Evolutionary conservation across 2,888 invertebrate genomes (phyloP).

Genomic region (Cheilosia grossa): DNA sequence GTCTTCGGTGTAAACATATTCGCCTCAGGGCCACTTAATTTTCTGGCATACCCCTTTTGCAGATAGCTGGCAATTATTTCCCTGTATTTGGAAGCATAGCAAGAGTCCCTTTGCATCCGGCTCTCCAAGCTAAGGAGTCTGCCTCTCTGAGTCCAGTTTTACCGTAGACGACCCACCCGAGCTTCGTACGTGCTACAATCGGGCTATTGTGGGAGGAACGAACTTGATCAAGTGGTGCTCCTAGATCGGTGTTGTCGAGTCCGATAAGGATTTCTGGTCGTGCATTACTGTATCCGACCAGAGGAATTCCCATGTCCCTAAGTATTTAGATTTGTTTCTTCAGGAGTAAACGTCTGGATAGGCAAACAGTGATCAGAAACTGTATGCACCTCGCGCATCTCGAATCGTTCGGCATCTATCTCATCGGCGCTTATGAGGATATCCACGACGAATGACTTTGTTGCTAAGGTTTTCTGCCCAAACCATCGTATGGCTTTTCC

Average conservation of each 20-base stretch:
- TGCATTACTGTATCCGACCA: conserved; percentile 17
- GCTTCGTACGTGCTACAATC: conserved; percentile 31
- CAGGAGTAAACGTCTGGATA: background rate
- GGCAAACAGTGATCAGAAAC: conserved; percentile 1
- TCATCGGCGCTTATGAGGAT: too few relatives aligned
- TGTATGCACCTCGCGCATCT: too few relatives aligned
- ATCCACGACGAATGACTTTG: too few relatives aligned
- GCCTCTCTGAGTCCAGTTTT: background rate
- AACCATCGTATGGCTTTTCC: too few relatives aligned
- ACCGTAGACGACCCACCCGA: conserved; percentile 35
- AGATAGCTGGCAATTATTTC: conserved; percentile 46
- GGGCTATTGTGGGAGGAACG: conserved; percentile 17
- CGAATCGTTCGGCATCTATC: too few relatives aligned
- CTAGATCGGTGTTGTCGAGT: conserved; percentile 39
- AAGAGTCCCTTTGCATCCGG: conserved; percentile 46
- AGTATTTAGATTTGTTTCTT: background rate
- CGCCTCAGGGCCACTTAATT: conserved; percentile 31
- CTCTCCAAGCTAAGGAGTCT: conserved; percentile 42
- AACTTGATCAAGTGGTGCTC: conserved; percentile 16
- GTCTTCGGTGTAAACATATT: conserved; percentile 42
- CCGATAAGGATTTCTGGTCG: conserved; percentile 43
- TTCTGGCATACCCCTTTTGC: conserved; percentile 49
- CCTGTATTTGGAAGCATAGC: conserved; percentile 38
- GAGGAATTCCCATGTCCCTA: background rate
- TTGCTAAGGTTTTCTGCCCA: too few relatives aligned